Evolutionary conservation across 2,797 vertebrate species (phyloP).

Genomic region (Bradypus variegatus): DNA sequence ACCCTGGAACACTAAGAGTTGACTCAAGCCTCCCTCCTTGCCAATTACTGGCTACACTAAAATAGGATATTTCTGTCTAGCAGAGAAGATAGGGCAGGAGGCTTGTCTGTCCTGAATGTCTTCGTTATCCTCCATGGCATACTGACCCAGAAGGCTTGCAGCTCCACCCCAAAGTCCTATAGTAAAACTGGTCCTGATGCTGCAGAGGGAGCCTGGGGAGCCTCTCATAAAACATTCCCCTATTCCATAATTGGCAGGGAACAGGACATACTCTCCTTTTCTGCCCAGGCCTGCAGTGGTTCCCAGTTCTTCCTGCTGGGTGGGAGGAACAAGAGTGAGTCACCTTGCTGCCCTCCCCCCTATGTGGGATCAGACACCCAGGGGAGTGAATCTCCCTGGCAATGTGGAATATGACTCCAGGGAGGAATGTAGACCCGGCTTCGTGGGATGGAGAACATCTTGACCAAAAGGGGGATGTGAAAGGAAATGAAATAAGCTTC

Average conservation of each 20-base stretch:
- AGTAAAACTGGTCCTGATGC: conserved; percentile 6
- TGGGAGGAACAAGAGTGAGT: conserved; percentile 32
- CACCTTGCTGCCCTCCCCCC: too few species aligned
- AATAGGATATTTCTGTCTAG: neutral
- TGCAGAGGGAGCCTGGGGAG: neutral
- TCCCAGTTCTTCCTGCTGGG: conserved; percentile 16
- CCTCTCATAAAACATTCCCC: conserved; percentile 34
- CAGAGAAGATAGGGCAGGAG: neutral
- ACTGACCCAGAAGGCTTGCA: conserved; percentile 12
- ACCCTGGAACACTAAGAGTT: neutral
- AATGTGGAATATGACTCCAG: too few species aligned
- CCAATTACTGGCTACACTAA: neutral
- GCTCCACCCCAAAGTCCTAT: neutral
- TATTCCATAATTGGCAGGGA: neutral
- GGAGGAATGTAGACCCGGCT: too few species aligned
- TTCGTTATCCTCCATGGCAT: neutral
- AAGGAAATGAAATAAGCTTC: too few species aligned
- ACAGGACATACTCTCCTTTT: conserved; percentile 27
- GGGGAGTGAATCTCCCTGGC: too few species aligned
- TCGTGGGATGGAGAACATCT: too few species aligned
- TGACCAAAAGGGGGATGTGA: too few species aligned
- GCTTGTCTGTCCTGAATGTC: neutral
- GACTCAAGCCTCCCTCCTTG: neutral
- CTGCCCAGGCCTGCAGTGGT: neutral
- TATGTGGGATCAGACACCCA: too few species aligned